Conservation (phyloP, 1,140 invertebrate species). For the Drosophila bifasciata region DNA sequence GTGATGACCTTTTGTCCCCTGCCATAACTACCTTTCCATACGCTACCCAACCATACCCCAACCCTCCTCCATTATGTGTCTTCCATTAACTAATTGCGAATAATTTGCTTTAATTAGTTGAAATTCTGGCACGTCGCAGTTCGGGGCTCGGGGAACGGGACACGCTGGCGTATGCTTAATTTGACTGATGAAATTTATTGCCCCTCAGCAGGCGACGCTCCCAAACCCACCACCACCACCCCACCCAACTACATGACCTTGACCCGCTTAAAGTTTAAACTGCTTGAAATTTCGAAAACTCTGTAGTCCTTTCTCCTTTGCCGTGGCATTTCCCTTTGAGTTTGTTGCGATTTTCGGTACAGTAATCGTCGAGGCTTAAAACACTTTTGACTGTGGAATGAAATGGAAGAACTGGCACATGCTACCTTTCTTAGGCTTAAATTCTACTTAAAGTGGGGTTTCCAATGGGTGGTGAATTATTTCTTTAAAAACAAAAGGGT, state of each 20-base stretch:
- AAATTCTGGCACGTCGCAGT: conserved; percentile 21
- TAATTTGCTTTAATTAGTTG: conserved; percentile 43
- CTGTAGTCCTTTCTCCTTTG: no score
- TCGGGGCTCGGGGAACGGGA: background rate
- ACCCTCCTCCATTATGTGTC: background rate
- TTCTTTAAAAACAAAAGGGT: no score
- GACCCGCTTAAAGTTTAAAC: conserved; percentile 38
- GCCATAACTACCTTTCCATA: no score
- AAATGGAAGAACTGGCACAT: no score
- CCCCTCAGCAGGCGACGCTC: conserved; percentile 20
- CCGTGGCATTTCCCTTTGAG: conserved; percentile 3
- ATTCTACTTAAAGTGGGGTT: no score
- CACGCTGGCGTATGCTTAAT: conserved; percentile 22
- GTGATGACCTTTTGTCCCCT: conserved; percentile 20
- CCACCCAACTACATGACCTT: conserved; percentile 14
- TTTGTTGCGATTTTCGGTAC: conserved; percentile 15
- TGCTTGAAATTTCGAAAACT: conserved; percentile 13
- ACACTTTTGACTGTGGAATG: no score
- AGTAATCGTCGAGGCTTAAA: conserved; percentile 29
- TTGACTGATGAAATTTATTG: conserved; percentile 14
- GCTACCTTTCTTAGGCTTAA: no score
- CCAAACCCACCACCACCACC: conserved; percentile 10
- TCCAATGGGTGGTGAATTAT: no score
- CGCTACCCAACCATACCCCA: no score
- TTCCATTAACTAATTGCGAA: conserved; percentile 43